Evolutionary conservation across 1,140 invertebrate species (phyloP).

Genomic region (Scaptomyza pallida): DNA sequence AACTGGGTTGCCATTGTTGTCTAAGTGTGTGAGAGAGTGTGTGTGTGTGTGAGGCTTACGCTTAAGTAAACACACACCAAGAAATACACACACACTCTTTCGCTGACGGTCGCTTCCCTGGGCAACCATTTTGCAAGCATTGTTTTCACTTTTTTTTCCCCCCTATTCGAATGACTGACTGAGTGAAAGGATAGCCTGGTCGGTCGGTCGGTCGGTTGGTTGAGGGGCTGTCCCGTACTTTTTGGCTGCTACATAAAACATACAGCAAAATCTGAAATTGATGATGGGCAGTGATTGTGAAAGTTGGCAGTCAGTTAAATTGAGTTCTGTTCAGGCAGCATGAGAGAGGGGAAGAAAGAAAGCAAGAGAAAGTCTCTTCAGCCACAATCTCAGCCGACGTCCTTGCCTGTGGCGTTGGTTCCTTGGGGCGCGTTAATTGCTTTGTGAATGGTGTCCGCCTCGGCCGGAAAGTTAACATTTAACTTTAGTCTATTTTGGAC

Average conservation of each 20-base stretch:
- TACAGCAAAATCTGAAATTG: constrained; percentile 83
- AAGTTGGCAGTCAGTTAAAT: constrained; percentile 82
- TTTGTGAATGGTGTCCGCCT: constrained; percentile 80
- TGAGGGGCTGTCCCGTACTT: constrained; percentile 47
- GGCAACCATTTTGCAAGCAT: constrained; percentile 69
- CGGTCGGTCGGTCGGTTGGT: constrained; percentile 19
- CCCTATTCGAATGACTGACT: constrained; percentile 13
- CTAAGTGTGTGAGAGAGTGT: constrained; percentile 48
- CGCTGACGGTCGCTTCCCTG: constrained; percentile 55
- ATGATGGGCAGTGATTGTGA: constrained; percentile 82
- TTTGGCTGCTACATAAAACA: constrained; percentile 71
- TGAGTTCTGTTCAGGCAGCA: constrained; percentile 62
- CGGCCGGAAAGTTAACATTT: constrained; percentile 81
- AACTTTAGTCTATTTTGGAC: constrained; percentile 82
- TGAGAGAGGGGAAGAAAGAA: no score
- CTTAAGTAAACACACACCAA: constrained; percentile 77
- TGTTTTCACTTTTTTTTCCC: constrained; percentile 71
- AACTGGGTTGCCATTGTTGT: constrained; percentile 57
- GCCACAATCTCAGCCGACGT: neutral
- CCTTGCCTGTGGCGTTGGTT: constrained; percentile 13
- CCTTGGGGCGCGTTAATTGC: constrained; percentile 75
- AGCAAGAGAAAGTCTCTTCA: neutral
- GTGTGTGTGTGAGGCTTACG: constrained; percentile 61
- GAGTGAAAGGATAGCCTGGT: constrained; percentile 31
- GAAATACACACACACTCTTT: constrained; percentile 48